These are phyloP conservation scores for Anastrepha ludens DNA, from an alignment of 1,140 invertebrate genomes.

Conservation along the genomic window DNA sequence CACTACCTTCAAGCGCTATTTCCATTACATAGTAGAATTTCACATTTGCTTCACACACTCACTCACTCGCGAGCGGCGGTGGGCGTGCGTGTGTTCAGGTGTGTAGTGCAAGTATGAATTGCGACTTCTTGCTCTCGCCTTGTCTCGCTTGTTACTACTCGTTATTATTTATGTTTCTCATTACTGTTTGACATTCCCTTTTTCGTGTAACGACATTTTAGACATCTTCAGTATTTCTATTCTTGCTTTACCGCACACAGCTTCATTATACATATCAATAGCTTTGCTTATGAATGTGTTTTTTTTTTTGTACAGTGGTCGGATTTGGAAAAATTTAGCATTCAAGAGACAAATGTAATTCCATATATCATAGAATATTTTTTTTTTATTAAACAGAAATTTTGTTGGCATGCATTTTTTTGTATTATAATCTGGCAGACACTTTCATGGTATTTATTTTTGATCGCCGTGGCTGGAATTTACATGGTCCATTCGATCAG, in stretches of 20 bases:
- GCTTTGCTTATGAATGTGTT: too few relatives aligned
- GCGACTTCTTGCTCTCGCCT: not conserved
- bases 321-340: too few relatives aligned
- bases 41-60: not conserved
- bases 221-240: not conserved
- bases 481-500: too few relatives aligned
- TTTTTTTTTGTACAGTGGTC: too few relatives aligned
- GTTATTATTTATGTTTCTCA: not conserved
- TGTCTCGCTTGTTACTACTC: not conserved
- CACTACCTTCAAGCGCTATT: not conserved
- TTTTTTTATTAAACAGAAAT: too few relatives aligned
- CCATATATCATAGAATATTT: too few relatives aligned
- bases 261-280: too few relatives aligned
- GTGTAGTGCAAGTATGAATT: not conserved
- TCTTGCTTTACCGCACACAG: not conserved
- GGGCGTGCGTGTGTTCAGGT: not conserved
- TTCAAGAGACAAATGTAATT: too few relatives aligned
- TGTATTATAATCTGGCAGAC: too few relatives aligned
- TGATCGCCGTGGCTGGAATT: too few relatives aligned
- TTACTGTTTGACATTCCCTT: not conserved
- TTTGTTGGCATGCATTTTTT: too few relatives aligned
- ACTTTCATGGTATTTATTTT: too few relatives aligned
- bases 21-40: not conserved
- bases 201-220: not conserved
- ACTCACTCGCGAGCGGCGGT: not conserved